phyloP scores from a whole-genome alignment of 2,888 invertebrate genomes.

The Brachyptera risi region DNA sequence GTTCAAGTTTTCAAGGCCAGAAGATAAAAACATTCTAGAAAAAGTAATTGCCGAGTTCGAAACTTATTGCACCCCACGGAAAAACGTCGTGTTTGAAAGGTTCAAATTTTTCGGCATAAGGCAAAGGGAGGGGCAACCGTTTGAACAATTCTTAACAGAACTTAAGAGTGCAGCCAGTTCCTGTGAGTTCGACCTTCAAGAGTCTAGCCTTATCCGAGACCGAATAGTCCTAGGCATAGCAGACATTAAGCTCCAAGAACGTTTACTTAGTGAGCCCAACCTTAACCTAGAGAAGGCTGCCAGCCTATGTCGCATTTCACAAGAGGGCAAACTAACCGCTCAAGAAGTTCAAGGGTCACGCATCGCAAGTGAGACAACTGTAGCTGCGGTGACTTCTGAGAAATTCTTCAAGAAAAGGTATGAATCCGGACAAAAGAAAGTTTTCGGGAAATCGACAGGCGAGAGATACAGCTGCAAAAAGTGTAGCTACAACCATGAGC shows the following conservation, averaged over 20 bases:
- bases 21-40: neutral
- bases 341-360: neutral
- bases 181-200: neutral
- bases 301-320: neutral
- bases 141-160: neutral
- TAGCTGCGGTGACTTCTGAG: too few relatives aligned
- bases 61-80: neutral
- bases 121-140: neutral
- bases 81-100: neutral
- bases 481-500: neutral
- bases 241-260: neutral
- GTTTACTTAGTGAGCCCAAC: neutral
- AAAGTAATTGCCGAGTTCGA: neutral
- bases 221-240: neutral
- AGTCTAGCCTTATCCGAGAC: neutral
- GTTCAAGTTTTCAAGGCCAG: neutral
- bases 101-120: neutral
- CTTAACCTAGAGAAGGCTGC: neutral
- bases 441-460: neutral
- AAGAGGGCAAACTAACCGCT: neutral
- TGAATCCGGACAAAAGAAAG: neutral
- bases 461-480: neutral
- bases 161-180: neutral
- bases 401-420: neutral
- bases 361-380: neutral